A percentile compares a stretch with the other conserved stretches of the same genome.
These are phyloP conservation scores for Pangasius djambal DNA, from an alignment of 2,797 vertebrate species.

Conservation along the genomic window DNA sequence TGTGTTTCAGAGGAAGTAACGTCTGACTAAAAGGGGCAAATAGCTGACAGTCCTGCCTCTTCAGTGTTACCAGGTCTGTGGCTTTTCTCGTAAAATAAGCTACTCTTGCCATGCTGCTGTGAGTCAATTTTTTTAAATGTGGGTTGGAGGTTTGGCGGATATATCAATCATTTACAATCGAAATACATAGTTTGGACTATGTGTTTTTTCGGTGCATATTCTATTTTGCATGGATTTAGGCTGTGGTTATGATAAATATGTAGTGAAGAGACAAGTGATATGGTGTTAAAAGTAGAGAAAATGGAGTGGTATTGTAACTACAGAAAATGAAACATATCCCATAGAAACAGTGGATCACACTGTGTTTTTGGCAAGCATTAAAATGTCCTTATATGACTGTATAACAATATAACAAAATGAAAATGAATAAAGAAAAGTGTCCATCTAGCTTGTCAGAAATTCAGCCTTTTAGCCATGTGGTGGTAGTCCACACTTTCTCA, in stretches of 20 bases:
- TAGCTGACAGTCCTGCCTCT: neutral
- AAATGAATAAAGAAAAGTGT: neutral
- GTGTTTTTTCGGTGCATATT: neutral
- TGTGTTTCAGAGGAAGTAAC: neutral
- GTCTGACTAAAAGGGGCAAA: neutral
- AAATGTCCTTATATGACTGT: neutral
- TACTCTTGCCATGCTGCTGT: neutral
- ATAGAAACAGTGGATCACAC: neutral
- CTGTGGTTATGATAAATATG: neutral
- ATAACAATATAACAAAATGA: neutral
- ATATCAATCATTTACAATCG: neutral
- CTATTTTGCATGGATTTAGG: neutral
- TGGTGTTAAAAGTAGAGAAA: neutral
- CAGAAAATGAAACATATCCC: neutral
- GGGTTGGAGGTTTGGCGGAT: neutral
- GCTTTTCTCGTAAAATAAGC: neutral
- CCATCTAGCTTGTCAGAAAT: neutral
- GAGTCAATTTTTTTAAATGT: neutral
- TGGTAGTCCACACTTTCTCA: neutral
- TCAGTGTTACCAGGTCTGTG: neutral
- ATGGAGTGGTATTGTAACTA: neutral
- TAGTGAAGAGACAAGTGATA: neutral
- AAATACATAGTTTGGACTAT: neutral
- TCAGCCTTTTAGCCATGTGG: neutral
- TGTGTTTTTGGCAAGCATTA: neutral